A percentile compares a stretch with the other conserved stretches of the same genome.
Conservation (phyloP, 2,888 invertebrate species). For the Machimus atricapillus region DNA sequence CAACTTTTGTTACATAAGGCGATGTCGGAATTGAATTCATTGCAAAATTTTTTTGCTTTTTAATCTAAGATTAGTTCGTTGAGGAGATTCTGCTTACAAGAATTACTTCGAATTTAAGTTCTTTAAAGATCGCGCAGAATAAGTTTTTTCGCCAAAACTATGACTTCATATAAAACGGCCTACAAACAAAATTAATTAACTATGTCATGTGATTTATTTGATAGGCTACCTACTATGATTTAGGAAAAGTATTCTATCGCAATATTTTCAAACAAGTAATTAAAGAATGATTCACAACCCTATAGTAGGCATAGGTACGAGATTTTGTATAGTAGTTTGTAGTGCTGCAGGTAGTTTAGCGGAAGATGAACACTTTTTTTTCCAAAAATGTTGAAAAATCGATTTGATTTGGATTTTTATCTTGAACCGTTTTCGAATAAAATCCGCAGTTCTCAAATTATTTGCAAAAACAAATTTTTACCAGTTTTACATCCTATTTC, state of each 20-base stretch:
- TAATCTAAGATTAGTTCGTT: not conserved
- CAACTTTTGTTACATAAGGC: constrained; percentile 13
- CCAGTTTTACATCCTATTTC: no score
- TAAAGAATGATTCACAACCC: no score
- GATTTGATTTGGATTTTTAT: no score
- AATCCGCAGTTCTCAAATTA: no score
- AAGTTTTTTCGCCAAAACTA: constrained; percentile 14
- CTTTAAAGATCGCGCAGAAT: not conserved
- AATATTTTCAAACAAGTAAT: no score
- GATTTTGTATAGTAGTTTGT: no score
- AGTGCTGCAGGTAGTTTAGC: no score
- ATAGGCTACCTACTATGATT: not conserved
- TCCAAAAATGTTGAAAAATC: no score
- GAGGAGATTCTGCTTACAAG: not conserved
- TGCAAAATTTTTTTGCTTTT: not conserved
- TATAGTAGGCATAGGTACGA: no score
- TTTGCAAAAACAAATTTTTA: no score
- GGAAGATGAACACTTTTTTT: no score
- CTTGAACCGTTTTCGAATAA: no score
- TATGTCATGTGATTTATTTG: not conserved
- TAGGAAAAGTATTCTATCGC: not conserved
- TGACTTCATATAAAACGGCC: not conserved
- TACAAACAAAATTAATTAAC: not conserved
- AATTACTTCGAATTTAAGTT: not conserved
- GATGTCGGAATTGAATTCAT: not conserved